These are phyloP conservation scores for Zosterops hypoxanthus DNA, from an alignment of 2,113 vertebrate species.

Conservation along the genomic window DNA sequence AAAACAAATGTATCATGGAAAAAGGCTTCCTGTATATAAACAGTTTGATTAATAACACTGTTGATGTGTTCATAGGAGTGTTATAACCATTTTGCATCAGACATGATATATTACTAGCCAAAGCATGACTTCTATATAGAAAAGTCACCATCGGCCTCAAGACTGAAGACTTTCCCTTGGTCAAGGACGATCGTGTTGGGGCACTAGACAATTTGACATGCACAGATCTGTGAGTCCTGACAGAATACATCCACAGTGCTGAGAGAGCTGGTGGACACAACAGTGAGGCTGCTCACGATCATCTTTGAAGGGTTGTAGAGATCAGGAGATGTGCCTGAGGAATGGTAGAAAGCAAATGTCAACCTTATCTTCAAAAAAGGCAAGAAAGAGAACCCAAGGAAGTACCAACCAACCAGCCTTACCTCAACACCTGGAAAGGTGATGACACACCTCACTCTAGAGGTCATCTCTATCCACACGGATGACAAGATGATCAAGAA, in stretches of 20 bases:
- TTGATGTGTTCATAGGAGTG: background rate
- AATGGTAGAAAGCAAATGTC: background rate
- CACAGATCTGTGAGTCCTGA: rapidly evolving
- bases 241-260: background rate
- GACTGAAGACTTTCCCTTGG: background rate
- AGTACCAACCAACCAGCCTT: background rate
- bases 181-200: background rate
- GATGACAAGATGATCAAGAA: background rate
- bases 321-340: background rate
- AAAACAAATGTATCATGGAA: background rate
- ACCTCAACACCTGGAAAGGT: background rate
- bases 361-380: background rate
- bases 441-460: background rate
- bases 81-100: background rate
- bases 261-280: background rate
- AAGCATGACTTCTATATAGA: background rate
- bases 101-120: background rate
- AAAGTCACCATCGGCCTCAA: background rate
- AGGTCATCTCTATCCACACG: background rate
- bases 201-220: background rate
- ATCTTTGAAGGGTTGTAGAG: background rate
- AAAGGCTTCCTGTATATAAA: background rate
- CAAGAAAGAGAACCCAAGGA: background rate
- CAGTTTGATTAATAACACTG: background rate
- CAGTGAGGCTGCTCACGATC: rapidly evolving